These are phyloP conservation scores for Pomacea maculata DNA, from an alignment of 1,140 invertebrate species.

Conservation along the genomic window DNA sequence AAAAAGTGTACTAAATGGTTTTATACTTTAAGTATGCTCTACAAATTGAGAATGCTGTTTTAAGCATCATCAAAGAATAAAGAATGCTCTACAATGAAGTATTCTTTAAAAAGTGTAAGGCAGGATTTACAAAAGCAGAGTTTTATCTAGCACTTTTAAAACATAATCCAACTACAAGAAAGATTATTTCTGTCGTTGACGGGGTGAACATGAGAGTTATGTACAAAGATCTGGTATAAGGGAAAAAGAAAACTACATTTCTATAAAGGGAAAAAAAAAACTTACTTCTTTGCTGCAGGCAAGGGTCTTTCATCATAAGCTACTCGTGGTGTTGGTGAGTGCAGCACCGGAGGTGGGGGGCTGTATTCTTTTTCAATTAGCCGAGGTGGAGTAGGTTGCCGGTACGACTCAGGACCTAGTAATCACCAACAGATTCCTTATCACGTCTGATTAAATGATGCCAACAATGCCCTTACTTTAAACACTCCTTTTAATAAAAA, in stretches of 20 bases:
- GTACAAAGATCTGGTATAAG: background rate
- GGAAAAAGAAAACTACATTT: background rate
- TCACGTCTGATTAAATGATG: too few species aligned
- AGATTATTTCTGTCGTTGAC: background rate
- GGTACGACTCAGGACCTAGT: constrained; percentile 14
- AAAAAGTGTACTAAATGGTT: too few species aligned
- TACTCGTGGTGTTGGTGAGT: constrained; percentile 41
- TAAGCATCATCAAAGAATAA: too few species aligned
- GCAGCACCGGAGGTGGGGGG: constrained; percentile 29
- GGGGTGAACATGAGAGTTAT: background rate
- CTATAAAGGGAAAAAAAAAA: background rate
- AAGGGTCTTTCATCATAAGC: constrained; percentile 85
- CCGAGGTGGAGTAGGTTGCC: constrained; percentile 28
- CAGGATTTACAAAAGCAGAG: background rate
- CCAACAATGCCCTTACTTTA: too few species aligned
- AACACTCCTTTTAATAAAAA: too few species aligned
- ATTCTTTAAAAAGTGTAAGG: background rate
- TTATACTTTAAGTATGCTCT: too few species aligned
- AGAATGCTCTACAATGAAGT: too few species aligned
- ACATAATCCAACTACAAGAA: background rate
- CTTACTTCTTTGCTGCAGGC: constrained; percentile 70
- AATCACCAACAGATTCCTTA: too few species aligned
- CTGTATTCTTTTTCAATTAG: constrained; percentile 23
- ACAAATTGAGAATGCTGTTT: too few species aligned
- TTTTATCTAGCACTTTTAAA: constrained; percentile 3